Evolutionary conservation across 1,140 invertebrate species (phyloP), one percentile per base, ranked within the genome.

Genomic region (Procambarus clarkii): DNA sequence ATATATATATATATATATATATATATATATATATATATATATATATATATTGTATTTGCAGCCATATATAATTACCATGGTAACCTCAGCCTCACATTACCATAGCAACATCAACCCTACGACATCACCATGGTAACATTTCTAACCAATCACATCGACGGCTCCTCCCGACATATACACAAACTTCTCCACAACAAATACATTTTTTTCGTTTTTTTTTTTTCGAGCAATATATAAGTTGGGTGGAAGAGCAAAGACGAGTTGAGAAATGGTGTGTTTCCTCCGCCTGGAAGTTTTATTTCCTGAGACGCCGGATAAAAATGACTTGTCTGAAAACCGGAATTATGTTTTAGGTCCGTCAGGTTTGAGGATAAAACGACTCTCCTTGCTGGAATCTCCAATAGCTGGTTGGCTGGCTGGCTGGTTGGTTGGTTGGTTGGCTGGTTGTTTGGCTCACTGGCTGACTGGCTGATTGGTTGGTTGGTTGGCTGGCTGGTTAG

Each of bases 231-330:
- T 84, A 85, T 34, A 89, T 89, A 85, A 85, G 81, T 83, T 81
- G 85, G 85, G 45, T 82, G 79, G 88, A 79, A 76, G 79, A 89
- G 64, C 50, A 89, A 76, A 89, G 88, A 91, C 88, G 88, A 91
- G 82, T 91, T 91, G 88, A 91, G 88, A 91, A 91, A 91, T 91
- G 74, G 83, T 85, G 54, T 91, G 88, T 91, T 91, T 91, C 88
- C 88, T 86, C 82, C 45, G 48, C 24, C 54, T 80, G 82, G 88
- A 91, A 91, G 81, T 91, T 91, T 91, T 91, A 91, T 91, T 91
- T 91, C 88, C 88, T 86, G 88, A 91, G 88, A 79, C 88, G 69
- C 88, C 34, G 82, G 88, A 69, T 91, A 91, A 91, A 91, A 91
- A 91, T 91, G 88, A 80, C 88, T 91, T 86, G 88, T 91, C 88